phyloP scores from a whole-genome alignment of 2,888 invertebrate genomes.

The Lysandra coridon region DNA sequence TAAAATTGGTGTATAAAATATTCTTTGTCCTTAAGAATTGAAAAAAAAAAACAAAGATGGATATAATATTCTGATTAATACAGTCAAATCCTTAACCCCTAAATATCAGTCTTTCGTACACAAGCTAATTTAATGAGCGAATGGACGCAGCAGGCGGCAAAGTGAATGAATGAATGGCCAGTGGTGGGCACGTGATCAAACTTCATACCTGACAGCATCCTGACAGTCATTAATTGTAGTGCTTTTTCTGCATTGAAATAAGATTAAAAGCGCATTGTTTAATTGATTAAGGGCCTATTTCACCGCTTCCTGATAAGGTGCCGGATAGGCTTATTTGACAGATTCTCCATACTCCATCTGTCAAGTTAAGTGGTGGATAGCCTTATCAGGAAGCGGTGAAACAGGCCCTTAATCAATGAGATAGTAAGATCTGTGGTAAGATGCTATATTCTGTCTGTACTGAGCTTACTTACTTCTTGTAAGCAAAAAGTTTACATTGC shows the following conservation, averaged over 20 bases:
- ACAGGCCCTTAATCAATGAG: not conserved
- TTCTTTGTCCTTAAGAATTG: no score
- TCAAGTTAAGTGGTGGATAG: no score
- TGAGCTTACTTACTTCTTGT: not conserved
- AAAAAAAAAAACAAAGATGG: no score
- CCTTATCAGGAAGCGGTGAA: no score
- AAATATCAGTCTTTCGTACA: not conserved
- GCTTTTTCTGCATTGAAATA: not conserved
- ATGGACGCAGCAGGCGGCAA: not conserved
- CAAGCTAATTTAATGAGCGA: not conserved
- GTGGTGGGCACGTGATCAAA: constrained; percentile 15
- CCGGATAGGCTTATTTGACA: no score
- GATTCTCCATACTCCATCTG: no score
- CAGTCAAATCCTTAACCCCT: not conserved
- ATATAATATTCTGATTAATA: no score
- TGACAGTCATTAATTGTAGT: constrained; percentile 8
- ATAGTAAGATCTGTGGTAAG: not conserved
- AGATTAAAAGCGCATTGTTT: constrained; percentile 1
- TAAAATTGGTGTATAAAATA: no score
- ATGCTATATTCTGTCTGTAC: not conserved
- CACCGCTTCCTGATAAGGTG: no score
- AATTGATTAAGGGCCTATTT: not conserved
- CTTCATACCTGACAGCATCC: not conserved
- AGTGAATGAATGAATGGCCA: not conserved
- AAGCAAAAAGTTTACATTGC: not conserved